A percentile compares a stretch with the other conserved stretches of the same genome.
These are phyloP conservation scores for Holocentrus rufus DNA, from an alignment of 2,797 vertebrate species.

Conservation along the genomic window DNA sequence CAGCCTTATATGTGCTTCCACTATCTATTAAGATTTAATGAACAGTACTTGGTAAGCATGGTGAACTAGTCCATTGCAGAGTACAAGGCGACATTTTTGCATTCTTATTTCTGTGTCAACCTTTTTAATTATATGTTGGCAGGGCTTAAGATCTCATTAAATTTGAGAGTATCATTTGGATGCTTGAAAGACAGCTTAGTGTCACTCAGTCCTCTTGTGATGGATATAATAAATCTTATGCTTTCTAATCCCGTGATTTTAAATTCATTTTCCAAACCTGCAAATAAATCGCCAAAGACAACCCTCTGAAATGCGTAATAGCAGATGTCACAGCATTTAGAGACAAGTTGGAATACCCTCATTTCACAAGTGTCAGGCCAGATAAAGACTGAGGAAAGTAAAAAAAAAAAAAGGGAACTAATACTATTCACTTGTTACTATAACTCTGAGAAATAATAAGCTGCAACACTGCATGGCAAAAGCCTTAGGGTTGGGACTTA, in stretches of 20 bases:
- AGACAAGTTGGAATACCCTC: constrained; percentile 72
- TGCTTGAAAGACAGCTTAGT: constrained; percentile 85
- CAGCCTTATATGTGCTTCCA: constrained; percentile 24
- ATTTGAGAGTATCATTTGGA: constrained; percentile 82
- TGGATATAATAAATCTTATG: constrained; percentile 81
- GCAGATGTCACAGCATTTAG: constrained; percentile 74
- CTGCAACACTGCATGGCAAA: constrained; percentile 7
- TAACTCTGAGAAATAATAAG: constrained; percentile 43
- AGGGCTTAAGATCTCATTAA: constrained; percentile 86
- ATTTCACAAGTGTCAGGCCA: constrained; percentile 72
- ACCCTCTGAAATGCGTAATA: constrained; percentile 78
- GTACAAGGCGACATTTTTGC: constrained; percentile 66
- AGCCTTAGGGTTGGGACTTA: constrained; percentile 17
- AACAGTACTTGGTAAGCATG: constrained; percentile 51
- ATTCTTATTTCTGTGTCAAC: constrained; percentile 79
- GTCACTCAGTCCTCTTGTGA: constrained; percentile 80
- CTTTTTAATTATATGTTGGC: constrained; percentile 86
- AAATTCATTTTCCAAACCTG: constrained; percentile 84
- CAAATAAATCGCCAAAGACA: constrained; percentile 81
- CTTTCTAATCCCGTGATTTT: constrained; percentile 83
- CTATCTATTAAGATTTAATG: constrained; percentile 46
- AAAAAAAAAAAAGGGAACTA: constrained; percentile 31
- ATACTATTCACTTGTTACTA: constrained; percentile 37
- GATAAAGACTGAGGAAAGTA: constrained; percentile 71
- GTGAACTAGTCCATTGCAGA: constrained; percentile 54